A percentile compares a stretch with the other conserved stretches of the same genome.
Conservation (phyloP, 2,113 vertebrate genomes). For the Hiodon alosoides region DNA sequence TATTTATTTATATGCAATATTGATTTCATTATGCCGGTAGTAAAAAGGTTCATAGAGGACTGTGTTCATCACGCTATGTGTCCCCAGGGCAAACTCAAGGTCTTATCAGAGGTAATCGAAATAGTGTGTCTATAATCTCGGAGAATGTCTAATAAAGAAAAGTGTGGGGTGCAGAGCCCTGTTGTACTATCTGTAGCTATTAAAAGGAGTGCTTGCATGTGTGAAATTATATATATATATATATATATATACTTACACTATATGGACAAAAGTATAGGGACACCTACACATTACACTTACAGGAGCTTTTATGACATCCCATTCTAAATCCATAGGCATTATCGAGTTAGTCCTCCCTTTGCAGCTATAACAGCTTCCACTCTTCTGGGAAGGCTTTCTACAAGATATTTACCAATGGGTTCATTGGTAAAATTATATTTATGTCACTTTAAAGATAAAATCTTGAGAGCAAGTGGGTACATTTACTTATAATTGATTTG, state of each 20-base stretch:
- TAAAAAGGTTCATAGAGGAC: constrained; percentile 45
- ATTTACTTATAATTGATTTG: neutral
- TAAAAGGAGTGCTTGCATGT: constrained; percentile 60
- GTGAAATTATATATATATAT: no score
- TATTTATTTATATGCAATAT: constrained; percentile 52
- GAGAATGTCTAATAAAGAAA: constrained; percentile 68
- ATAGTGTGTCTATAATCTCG: constrained; percentile 65
- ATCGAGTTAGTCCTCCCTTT: no score
- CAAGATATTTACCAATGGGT: neutral
- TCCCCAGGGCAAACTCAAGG: constrained; percentile 26
- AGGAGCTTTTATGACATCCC: no score
- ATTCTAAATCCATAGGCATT: no score
- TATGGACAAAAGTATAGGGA: no score
- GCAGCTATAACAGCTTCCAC: no score
- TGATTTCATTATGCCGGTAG: constrained; percentile 52
- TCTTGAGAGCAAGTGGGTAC: neutral
- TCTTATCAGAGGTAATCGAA: constrained; percentile 71
- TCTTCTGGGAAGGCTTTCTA: no score
- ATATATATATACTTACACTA: no score
- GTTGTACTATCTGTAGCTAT: constrained; percentile 53
- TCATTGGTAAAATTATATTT: neutral
- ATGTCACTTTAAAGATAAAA: neutral
- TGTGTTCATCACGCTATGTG: constrained; percentile 48
- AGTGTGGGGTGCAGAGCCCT: constrained; percentile 55
- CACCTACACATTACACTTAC: no score